These are phyloP conservation scores for Incurvaria masculella DNA, from an alignment of 2,888 invertebrate genomes.

Conservation along the genomic window DNA sequence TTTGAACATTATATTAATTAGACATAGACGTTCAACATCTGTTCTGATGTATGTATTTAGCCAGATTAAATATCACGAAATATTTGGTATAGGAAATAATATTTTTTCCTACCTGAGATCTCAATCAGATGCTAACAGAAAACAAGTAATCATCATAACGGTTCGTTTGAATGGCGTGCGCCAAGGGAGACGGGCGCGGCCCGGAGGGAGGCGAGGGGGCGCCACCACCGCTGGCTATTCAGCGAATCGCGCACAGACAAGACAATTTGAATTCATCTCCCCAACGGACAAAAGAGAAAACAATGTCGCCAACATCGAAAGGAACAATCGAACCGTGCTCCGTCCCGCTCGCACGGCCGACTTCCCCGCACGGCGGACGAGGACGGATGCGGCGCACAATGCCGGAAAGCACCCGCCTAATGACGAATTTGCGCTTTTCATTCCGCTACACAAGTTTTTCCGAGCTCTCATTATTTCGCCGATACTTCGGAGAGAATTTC, in stretches of 20 bases:
- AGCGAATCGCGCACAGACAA: conserved; percentile 36
- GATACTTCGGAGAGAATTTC: conserved; percentile 38
- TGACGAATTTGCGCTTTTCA: conserved; percentile 59
- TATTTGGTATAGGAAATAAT: no score
- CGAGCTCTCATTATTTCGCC: conserved; percentile 53
- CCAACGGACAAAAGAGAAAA: conserved; percentile 49
- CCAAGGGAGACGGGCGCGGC: neutral
- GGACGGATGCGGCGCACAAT: conserved; percentile 37
- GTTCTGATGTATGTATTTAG: no score
- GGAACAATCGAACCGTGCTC: conserved; percentile 51
- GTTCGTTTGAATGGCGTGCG: neutral
- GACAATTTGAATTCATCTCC: conserved; percentile 54
- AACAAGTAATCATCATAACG: neutral
- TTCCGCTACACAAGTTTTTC: conserved; percentile 58
- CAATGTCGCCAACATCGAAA: conserved; percentile 57
- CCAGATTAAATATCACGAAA: no score
- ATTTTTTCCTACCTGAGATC: no score
- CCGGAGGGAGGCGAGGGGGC: conserved; percentile 35
- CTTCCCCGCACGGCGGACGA: conserved; percentile 22
- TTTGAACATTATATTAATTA: no score
- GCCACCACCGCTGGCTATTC: conserved; percentile 44
- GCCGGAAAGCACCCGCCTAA: conserved; percentile 54
- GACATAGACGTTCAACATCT: no score
- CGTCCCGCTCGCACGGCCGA: conserved; percentile 31
- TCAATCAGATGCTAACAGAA: neutral